Conservation (phyloP, 2,113 vertebrate species). For the Halcyon senegalensis region DNA sequence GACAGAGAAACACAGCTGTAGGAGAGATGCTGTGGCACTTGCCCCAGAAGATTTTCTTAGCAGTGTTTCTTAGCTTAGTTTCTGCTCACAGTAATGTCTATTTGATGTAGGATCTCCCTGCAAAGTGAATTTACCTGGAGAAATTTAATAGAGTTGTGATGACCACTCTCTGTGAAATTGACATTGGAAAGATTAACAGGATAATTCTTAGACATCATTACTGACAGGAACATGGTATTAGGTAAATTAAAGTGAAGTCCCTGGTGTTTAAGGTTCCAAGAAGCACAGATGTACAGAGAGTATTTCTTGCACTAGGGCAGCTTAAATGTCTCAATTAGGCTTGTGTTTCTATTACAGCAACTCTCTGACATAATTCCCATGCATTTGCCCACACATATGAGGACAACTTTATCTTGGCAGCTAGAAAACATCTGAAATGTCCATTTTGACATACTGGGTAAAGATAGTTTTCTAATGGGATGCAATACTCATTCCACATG, state of each 20-base stretch:
- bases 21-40: neutral
- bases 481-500: neutral
- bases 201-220: conserved; percentile 46
- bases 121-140: conserved; percentile 56
- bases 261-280: conserved; percentile 57
- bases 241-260: conserved; percentile 56
- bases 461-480: neutral
- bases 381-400: conserved; percentile 19
- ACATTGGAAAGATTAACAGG: conserved; percentile 52
- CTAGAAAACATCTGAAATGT: conserved; percentile 20
- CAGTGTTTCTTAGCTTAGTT: neutral
- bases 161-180: conserved; percentile 35
- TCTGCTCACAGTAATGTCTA: neutral
- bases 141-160: conserved; percentile 49
- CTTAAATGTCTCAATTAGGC: conserved; percentile 66
- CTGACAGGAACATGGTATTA: conserved; percentile 44
- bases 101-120: neutral
- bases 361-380: conserved; percentile 38
- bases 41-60: neutral
- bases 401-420: conserved; percentile 39
- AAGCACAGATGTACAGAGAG: conserved; percentile 48
- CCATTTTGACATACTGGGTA: conserved; percentile 4
- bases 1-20: neutral
- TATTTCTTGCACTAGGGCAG: conserved; percentile 41
- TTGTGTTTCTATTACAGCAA: conserved; percentile 46